Percentiles rank a stretch among this genome's conserved stretches.
Conservation (phyloP, 37 sponge, comb jelly and placozoan genomes). For the Mnemiopsis leidyi region DNA sequence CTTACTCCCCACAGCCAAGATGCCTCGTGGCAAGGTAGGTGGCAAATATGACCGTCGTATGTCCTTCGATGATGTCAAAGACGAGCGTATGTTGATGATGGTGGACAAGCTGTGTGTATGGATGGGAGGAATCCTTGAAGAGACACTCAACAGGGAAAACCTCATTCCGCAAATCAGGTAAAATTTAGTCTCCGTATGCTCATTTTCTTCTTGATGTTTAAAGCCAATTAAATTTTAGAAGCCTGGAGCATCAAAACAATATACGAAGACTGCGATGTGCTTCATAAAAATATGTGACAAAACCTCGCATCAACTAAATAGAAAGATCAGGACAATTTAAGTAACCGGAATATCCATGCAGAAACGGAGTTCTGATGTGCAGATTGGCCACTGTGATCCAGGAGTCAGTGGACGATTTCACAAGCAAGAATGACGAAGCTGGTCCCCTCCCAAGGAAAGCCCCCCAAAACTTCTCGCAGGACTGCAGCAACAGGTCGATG, state of each 20-base stretch:
- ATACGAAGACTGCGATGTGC: too few species aligned
- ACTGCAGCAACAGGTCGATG: slow-evolving; percentile 11
- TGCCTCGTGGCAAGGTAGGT: slow-evolving; percentile 21
- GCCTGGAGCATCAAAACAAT: too few species aligned
- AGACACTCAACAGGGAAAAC: slow-evolving; percentile 40
- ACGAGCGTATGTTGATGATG: slow-evolving; percentile 59
- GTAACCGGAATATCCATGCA: too few species aligned
- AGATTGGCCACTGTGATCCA: slow-evolving; percentile 1
- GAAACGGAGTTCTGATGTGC: slow-evolving; percentile 31
- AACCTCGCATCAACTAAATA: too few species aligned
- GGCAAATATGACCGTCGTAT: slow-evolving; percentile 51
- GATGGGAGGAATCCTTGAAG: slow-evolving; percentile 26
- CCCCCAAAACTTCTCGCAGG: not conserved
- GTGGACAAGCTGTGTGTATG: slow-evolving; percentile 46
- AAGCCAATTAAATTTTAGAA: not conserved
- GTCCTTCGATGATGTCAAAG: slow-evolving; percentile 56
- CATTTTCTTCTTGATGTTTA: not conserved
- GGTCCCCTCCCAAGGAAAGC: not conserved
- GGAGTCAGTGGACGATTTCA: not conserved
- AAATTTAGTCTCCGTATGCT: too few species aligned
- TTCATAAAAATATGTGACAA: too few species aligned
- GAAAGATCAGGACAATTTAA: too few species aligned
- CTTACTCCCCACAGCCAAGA: not conserved
- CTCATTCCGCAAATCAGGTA: slow-evolving; percentile 17
- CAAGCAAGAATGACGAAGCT: not conserved